Base-by-base conservation (phyloP, 2,797 vertebrate species). In the Melanotaenia pygmaea region DNA sequence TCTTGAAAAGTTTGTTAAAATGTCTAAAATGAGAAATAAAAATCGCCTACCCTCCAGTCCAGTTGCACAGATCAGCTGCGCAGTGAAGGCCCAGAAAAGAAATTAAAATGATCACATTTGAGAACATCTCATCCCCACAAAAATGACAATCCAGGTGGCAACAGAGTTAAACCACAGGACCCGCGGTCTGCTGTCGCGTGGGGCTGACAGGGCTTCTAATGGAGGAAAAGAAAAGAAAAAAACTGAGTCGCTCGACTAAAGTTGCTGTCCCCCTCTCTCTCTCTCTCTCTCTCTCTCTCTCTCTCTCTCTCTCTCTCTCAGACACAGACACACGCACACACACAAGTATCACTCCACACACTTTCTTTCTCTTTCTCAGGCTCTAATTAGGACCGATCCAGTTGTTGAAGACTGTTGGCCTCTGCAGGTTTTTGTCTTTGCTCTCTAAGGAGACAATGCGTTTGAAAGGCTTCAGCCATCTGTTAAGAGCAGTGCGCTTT, bases 21-120 rank as follows among this genome's bases (percentile, higher is more conserved):
- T 14, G 3, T 18, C 30, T 34, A 14, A 50, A 40, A 68, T 18
- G 0, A 47, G 0, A 61, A 6, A 34, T 7, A 66, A 4, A 47
- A 28, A 9, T 24, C 24, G 7, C 91, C 89, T 77, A 94, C 94
- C 94, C 93, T 72, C 93, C 94, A 35, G 84, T 90, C 94, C 94
- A 95, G 87, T 90, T 92, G 87, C 94, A 95, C 34, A 89, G 57
- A 68, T 93, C 93, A 32, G 92, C 84, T 1, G 79, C 75, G 57
- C 86, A 84, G 20, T 30, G 57, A 5, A 85, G 67, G 71, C 26
- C 58, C 65, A 93, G 50, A 20, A 85, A 32, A 40, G 18, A 82
- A 24, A 83, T 10, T 4, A 40, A 3, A 51, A 85, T 7, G 0
- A 78, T 60, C 64, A 70, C 56, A 54, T 37, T 50, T n/a, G 64